These are phyloP conservation scores for Eciton burchellii DNA, from an alignment of 1,140 invertebrate species.

Conservation along the genomic window DNA sequence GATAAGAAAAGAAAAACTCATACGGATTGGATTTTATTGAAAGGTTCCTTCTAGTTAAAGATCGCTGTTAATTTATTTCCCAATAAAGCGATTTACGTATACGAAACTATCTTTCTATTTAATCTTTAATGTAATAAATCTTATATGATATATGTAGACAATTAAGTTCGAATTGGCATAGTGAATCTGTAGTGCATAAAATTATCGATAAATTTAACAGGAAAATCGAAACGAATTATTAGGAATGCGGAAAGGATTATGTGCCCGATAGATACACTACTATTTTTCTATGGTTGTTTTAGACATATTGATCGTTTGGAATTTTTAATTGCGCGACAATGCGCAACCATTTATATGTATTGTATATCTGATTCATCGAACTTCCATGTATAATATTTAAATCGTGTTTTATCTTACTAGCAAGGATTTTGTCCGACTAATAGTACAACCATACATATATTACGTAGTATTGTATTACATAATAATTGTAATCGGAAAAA, in stretches of 20 bases:
- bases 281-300: constrained; percentile 59
- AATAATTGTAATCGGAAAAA: constrained; percentile 23
- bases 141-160: constrained; percentile 4
- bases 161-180: constrained; percentile 18
- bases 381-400: constrained; percentile 43
- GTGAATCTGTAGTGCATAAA: constrained; percentile 11
- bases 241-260: constrained; percentile 18
- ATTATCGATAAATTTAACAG: constrained; percentile 14
- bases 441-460: constrained; percentile 10
- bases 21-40: neutral
- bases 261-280: constrained; percentile 43
- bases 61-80: neutral
- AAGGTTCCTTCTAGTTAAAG: neutral
- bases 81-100: neutral
- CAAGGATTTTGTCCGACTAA: constrained; percentile 20
- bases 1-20: too few relatives aligned
- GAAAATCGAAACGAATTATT: constrained; percentile 16
- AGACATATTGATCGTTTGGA: constrained; percentile 23
- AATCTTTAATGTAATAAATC: constrained; percentile 1
- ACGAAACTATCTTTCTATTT: neutral
- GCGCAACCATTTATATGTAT: neutral
- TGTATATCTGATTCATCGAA: constrained; percentile 13
- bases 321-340: constrained; percentile 32
- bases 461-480: constrained; percentile 9
- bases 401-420: neutral